Evolutionary conservation across 2,113 vertebrate species (phyloP).

Genomic region (Ailurus styani): DNA sequence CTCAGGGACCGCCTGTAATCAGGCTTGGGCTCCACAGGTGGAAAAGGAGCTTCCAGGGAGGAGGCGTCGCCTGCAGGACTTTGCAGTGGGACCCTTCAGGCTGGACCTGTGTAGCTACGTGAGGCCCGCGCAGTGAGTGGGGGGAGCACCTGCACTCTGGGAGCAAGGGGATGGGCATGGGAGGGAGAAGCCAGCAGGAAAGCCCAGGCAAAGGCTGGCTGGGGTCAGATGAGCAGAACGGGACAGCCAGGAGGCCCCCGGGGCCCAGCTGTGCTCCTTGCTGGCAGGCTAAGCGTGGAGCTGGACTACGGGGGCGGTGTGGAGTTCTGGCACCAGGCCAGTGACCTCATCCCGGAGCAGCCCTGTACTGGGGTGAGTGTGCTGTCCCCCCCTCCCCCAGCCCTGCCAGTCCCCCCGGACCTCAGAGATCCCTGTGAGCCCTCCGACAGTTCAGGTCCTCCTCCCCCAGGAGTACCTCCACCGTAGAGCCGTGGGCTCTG

Average conservation of each 20-base stretch:
- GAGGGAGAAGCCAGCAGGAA: neutral
- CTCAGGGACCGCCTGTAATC: neutral
- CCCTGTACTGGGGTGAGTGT: constrained; percentile 72
- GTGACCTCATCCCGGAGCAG: constrained; percentile 83
- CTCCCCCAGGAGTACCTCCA: neutral
- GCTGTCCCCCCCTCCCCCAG: rapidly evolving
- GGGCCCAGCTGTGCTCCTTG: neutral
- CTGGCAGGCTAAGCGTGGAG: constrained; percentile 85
- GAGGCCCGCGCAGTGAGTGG: constrained; percentile 61
- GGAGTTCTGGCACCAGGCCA: constrained; percentile 85
- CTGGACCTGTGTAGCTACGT: constrained; percentile 83
- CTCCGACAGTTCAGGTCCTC: neutral
- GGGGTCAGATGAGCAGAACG: neutral
- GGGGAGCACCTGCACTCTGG: neutral
- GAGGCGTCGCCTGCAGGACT: constrained; percentile 81
- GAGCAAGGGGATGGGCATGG: neutral
- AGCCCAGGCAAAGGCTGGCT: neutral
- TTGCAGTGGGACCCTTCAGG: constrained; percentile 81
- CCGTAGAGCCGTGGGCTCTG: neutral
- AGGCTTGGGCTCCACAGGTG: constrained; percentile 71
- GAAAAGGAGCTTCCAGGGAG: constrained; percentile 79
- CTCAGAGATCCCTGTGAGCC: neutral
- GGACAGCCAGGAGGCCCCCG: neutral
- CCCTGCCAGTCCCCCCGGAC: neutral
- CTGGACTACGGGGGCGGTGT: constrained; percentile 77